Evolutionary conservation across 2,797 vertebrate genomes (phyloP).

Genomic region (Australoheros facetus): DNA sequence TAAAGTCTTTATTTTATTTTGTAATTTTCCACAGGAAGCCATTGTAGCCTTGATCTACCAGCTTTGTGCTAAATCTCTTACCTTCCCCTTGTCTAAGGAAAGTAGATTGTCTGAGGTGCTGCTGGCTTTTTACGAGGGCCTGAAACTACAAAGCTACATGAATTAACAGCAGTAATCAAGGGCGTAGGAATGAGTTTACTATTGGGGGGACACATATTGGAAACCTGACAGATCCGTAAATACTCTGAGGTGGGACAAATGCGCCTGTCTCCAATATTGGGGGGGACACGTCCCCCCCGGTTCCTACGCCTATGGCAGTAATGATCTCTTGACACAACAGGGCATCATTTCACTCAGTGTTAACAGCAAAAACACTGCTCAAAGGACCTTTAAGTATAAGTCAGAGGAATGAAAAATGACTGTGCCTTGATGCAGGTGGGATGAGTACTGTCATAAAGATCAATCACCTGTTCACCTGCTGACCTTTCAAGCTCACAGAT

Average conservation of each 20-base stretch:
- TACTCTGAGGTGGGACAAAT: too few relatives aligned
- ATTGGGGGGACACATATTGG: too few relatives aligned
- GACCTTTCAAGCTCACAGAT: slow-evolving; percentile 15
- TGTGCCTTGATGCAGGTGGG: neutral
- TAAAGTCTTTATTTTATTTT: neutral
- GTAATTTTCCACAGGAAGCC: neutral
- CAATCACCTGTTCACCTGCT: slow-evolving; percentile 2
- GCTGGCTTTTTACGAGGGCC: neutral
- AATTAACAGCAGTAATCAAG: neutral
- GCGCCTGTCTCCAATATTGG: too few relatives aligned
- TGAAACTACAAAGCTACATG: neutral
- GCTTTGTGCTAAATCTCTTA: neutral
- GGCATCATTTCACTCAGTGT: neutral
- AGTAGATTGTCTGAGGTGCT: neutral
- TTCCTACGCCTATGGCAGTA: too few relatives aligned
- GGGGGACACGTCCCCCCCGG: too few relatives aligned
- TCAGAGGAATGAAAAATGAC: neutral
- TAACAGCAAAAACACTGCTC: slow-evolving; percentile 14
- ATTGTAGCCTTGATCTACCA: neutral
- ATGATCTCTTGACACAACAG: neutral
- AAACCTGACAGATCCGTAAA: too few relatives aligned
- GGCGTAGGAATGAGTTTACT: too few relatives aligned
- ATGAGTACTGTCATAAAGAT: neutral
- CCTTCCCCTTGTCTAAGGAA: neutral
- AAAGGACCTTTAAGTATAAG: slow-evolving; percentile 9